These are phyloP conservation scores for Columba janthina DNA, from an alignment of 2,113 vertebrate genomes.

Conservation along the genomic window DNA sequence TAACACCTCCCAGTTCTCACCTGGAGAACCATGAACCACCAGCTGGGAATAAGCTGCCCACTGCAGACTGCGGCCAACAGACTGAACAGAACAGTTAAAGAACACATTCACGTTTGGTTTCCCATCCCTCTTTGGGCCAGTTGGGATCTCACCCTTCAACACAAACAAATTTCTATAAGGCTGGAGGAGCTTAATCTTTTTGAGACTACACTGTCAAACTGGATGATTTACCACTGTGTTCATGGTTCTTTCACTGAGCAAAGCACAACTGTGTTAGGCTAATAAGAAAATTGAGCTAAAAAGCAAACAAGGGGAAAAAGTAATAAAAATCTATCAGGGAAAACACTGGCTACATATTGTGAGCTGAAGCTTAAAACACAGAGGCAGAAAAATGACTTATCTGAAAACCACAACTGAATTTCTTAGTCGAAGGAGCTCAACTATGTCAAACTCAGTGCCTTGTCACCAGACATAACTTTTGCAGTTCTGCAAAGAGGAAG, in stretches of 20 bases:
- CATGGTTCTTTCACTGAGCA: neutral
- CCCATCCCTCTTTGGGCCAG: neutral
- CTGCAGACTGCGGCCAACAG: neutral
- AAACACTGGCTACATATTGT: neutral
- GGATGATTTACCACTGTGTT: neutral
- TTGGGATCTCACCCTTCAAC: neutral
- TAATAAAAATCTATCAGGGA: neutral
- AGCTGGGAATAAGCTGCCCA: neutral
- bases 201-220: neutral
- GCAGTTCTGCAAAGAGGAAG: neutral
- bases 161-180: neutral
- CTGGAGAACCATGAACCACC: neutral
- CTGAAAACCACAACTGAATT: neutral
- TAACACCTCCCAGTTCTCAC: neutral
- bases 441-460: neutral
- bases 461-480: neutral
- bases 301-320: neutral
- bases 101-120: rapidly evolving
- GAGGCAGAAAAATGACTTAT: neutral
- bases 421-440: neutral
- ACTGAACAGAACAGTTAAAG: neutral
- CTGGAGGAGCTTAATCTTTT: neutral
- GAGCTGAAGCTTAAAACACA: neutral
- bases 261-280: neutral
- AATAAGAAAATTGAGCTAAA: neutral